Percentiles rank a stretch among this genome's conserved stretches.
phyloP scores from a whole-genome alignment of 2,113 vertebrate species.

The Zosterops japonicus region DNA sequence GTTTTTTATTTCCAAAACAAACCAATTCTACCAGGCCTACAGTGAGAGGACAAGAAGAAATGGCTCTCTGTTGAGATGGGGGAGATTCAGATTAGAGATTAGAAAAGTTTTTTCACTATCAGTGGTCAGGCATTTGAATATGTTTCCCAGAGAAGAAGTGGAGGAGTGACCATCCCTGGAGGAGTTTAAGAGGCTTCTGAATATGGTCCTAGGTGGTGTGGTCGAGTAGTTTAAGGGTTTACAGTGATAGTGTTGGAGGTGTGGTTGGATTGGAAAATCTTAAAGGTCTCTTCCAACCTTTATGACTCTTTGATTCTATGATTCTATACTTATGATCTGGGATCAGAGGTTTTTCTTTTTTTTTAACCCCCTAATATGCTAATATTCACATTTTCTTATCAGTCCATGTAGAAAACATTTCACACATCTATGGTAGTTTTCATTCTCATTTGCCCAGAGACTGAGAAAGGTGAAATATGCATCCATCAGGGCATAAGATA shows the following conservation, averaged over 20 bases:
- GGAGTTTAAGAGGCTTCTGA: not conserved
- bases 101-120: not conserved
- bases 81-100: not conserved
- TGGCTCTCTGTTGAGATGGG: fast-evolving
- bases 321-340: not conserved
- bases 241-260: no score
- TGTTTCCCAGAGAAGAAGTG: not conserved
- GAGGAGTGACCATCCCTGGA: not conserved
- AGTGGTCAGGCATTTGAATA: not conserved
- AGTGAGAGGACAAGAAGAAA: not conserved
- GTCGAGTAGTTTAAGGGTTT: fast-evolving
- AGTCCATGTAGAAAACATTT: not conserved
- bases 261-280: not conserved
- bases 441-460: not conserved
- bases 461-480: not conserved
- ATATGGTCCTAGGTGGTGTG: fast-evolving
- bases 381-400: not conserved
- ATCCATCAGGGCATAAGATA: not conserved
- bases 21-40: not conserved
- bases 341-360: not conserved
- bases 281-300: not conserved
- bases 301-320: not conserved
- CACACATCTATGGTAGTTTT: not conserved
- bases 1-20: not conserved
- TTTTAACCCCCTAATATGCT: not conserved